Conservation (phyloP, 1,140 invertebrate genomes). For the Orius insidiosus region DNA sequence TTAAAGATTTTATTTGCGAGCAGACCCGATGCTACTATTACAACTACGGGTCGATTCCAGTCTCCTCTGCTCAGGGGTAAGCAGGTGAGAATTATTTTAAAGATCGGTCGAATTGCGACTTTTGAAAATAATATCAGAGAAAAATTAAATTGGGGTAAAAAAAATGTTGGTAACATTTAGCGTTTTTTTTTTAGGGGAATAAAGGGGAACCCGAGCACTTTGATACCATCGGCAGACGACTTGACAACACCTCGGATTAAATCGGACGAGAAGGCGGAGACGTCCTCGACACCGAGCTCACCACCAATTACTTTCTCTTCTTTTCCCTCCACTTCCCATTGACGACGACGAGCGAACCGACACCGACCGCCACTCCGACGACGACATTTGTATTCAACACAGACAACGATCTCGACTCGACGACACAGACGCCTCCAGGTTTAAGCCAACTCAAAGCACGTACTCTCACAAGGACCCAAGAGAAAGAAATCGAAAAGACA, state of each 20-base stretch:
- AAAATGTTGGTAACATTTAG: too few relatives aligned
- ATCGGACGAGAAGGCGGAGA: too few relatives aligned
- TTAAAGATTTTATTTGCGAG: constrained; percentile 76
- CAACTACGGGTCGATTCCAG: constrained; percentile 75
- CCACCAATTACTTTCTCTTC: not conserved
- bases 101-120: not conserved
- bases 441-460: constrained; percentile 16
- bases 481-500: constrained; percentile 7
- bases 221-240: constrained; percentile 2
- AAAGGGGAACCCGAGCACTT: constrained; percentile 3
- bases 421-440: not conserved
- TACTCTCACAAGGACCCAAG: constrained; percentile 15
- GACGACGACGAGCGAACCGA: not conserved
- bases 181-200: constrained; percentile 1
- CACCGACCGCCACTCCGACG: not conserved
- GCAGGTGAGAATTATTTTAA: constrained; percentile 33
- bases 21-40: constrained; percentile 78
- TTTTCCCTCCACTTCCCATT: not conserved
- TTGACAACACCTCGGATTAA: too few relatives aligned
- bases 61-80: constrained; percentile 77
- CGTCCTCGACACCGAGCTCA: not conserved
- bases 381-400: not conserved
- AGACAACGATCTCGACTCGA: not conserved
- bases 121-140: too few relatives aligned
- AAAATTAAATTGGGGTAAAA: not conserved